phyloP scores from a whole-genome alignment of 1,140 invertebrate genomes.

The Harpegnathos saltator region DNA sequence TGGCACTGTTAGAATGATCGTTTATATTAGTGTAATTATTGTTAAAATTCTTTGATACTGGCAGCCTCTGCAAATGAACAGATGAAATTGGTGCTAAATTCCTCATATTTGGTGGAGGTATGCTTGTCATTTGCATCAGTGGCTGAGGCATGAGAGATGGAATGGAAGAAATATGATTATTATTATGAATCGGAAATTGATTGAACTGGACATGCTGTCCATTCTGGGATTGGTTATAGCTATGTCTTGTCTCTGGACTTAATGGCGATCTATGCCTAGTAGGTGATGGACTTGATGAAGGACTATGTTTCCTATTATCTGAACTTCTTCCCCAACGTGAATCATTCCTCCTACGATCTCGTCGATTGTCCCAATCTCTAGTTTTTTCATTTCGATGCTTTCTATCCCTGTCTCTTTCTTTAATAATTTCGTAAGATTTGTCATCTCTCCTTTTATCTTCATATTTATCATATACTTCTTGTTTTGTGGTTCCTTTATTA shows the following conservation, averaged over 20 bases:
- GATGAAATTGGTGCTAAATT: constrained; percentile 75
- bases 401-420: constrained; percentile 77
- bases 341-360: constrained; percentile 80
- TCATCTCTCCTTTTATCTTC: constrained; percentile 80
- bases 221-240: constrained; percentile 75
- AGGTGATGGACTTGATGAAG: constrained; percentile 82
- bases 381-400: constrained; percentile 79
- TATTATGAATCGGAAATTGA: constrained; percentile 71
- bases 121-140: constrained; percentile 78
- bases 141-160: constrained; percentile 80
- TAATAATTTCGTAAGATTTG: constrained; percentile 75
- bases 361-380: constrained; percentile 79
- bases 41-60: constrained; percentile 75
- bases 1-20: constrained; percentile 65
- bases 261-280: constrained; percentile 76
- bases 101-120: constrained; percentile 80
- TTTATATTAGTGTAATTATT: constrained; percentile 76
- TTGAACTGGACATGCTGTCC: constrained; percentile 74
- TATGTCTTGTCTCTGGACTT: constrained; percentile 77
- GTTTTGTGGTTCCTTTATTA: constrained; percentile 70
- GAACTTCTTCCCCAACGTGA: constrained; percentile 79
- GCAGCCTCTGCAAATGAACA: constrained; percentile 81
- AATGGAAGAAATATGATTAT: constrained; percentile 75
- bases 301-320: constrained; percentile 77
- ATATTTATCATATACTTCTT: constrained; percentile 63